phyloP scores from a whole-genome alignment of 2,113 vertebrate genomes.

The Philantomba maxwellii region DNA sequence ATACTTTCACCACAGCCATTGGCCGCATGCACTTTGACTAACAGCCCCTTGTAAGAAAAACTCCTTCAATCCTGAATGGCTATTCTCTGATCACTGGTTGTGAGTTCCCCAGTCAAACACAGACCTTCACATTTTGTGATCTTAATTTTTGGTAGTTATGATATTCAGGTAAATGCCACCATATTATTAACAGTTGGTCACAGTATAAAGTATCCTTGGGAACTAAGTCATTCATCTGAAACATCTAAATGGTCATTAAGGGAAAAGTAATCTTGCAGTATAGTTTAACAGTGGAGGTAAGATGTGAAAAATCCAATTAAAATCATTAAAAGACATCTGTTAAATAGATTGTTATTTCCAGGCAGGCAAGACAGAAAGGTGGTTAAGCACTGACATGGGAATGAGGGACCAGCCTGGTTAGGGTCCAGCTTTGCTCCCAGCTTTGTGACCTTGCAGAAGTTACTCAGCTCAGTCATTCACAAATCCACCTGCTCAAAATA shows the following conservation, averaged over 20 bases:
- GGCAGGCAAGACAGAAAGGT: not conserved
- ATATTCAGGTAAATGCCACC: not conserved
- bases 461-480: not conserved
- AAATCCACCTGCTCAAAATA: not conserved
- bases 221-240: conserved; percentile 2
- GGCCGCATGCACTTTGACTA: not conserved
- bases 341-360: not conserved
- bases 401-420: not conserved
- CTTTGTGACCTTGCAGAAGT: not conserved
- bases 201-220: not conserved
- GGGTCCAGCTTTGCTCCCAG: not conserved
- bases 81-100: not conserved
- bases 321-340: not conserved
- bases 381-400: not conserved
- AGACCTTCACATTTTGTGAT: not conserved
- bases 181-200: not conserved
- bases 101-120: not conserved
- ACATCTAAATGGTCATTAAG: not conserved
- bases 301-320: not conserved
- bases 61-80: not conserved
- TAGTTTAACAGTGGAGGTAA: not conserved
- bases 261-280: not conserved
- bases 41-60: not conserved
- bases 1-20: not conserved
- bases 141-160: not conserved